Conservation (phyloP, 1,140 invertebrate species). For the Pseudomyrmex dendroicus region DNA sequence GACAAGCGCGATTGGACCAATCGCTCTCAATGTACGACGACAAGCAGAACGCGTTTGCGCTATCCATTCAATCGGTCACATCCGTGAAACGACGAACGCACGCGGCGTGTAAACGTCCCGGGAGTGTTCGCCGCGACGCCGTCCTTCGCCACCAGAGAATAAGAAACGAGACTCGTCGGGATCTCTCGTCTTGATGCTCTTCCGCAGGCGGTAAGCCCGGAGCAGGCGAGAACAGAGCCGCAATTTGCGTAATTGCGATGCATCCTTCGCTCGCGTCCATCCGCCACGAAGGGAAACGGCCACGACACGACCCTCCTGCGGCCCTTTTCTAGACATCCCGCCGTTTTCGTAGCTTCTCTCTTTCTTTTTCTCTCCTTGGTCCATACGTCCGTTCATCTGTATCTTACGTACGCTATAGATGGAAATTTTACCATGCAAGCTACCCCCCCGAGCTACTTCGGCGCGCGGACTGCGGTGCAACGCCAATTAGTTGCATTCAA, state of each 20-base stretch:
- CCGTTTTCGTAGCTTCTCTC: conserved; percentile 40
- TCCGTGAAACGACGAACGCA: conserved; percentile 22
- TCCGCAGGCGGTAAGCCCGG: conserved; percentile 72
- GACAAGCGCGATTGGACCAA: background rate
- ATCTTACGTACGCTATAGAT: conserved; percentile 72
- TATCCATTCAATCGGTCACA: conserved; percentile 10
- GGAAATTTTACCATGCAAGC: conserved; percentile 70
- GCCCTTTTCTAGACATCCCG: conserved; percentile 52
- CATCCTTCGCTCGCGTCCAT: conserved; percentile 46
- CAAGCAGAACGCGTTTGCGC: too few relatives aligned
- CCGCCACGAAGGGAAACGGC: conserved; percentile 6
- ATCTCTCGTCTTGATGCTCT: conserved; percentile 68
- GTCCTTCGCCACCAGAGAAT: conserved; percentile 44
- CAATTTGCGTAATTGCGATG: conserved; percentile 84
- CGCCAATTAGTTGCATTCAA: conserved; percentile 71
- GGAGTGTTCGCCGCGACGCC: conserved; percentile 33
- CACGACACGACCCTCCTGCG: conserved; percentile 67
- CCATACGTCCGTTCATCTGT: conserved; percentile 48
- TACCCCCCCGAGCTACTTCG: conserved; percentile 51
- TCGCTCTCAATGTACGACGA: conserved; percentile 29
- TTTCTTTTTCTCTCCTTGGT: conserved; percentile 56
- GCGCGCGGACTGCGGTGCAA: conserved; percentile 57
- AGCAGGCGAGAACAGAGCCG: conserved; percentile 83
- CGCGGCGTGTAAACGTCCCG: conserved; percentile 20
- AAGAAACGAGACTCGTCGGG: conserved; percentile 12